Conservation (phyloP, 2,888 invertebrate species). For the Galeruca laticollis region DNA sequence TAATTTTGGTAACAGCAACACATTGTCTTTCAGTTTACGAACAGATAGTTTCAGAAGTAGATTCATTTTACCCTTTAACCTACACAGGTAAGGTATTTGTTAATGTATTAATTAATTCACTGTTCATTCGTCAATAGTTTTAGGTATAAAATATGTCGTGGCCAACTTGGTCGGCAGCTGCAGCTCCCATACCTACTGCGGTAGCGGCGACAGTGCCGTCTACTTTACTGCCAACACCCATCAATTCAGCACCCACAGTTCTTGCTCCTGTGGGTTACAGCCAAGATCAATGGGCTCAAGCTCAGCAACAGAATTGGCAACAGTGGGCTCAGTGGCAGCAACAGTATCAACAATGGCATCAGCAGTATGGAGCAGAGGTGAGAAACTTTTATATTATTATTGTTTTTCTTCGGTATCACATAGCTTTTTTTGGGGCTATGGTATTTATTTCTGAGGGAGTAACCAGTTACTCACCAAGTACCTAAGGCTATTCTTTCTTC, state of each 20-base stretch:
- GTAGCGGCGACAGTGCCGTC: constrained; percentile 47
- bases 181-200: constrained; percentile 48
- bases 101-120: not conserved
- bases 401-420: too few species aligned
- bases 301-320: constrained; percentile 80
- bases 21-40: constrained; percentile 32
- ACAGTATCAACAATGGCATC: constrained; percentile 82
- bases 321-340: constrained; percentile 85
- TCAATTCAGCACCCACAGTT: constrained; percentile 48
- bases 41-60: constrained; percentile 29
- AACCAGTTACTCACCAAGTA: too few species aligned
- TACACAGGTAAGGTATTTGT: not conserved
- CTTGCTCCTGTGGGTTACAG: constrained; percentile 67
- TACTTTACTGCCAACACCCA: constrained; percentile 46
- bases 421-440: too few species aligned
- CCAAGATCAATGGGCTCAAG: constrained; percentile 76
- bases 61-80: not conserved
- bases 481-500: too few species aligned
- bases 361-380: constrained; percentile 82
- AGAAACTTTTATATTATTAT: constrained; percentile 3
- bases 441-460: too few species aligned
- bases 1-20: not conserved
- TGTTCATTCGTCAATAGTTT: constrained; percentile 28
- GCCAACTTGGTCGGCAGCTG: constrained; percentile 60
- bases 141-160: constrained; percentile 60